Evolutionary conservation across 2,113 vertebrate species (phyloP).

Genomic region (Myiozetetes cayanensis): DNA sequence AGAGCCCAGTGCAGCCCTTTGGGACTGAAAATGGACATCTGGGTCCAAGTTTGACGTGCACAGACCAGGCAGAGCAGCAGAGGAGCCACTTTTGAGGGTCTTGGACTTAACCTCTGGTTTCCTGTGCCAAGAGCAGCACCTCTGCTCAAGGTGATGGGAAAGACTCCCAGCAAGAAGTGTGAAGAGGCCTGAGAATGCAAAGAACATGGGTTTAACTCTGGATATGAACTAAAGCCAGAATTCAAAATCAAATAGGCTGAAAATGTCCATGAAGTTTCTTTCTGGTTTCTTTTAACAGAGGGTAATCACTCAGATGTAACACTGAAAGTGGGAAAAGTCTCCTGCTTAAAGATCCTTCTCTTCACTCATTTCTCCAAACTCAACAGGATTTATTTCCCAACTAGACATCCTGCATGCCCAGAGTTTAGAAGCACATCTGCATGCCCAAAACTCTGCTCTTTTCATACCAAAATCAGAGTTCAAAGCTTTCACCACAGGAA

Average conservation of each 20-base stretch:
- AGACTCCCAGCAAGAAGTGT: accelerated
- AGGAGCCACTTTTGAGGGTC: neutral
- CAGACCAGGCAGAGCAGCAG: neutral
- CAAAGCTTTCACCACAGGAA: neutral
- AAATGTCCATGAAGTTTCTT: neutral
- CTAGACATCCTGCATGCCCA: neutral
- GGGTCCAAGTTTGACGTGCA: neutral
- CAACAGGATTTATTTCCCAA: neutral
- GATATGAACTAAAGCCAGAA: neutral
- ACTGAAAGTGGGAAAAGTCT: neutral
- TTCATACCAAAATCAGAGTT: neutral
- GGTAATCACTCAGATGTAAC: neutral
- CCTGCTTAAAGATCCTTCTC: neutral
- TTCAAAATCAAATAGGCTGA: neutral
- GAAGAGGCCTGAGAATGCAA: neutral
- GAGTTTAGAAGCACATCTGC: neutral
- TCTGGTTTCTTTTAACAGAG: neutral
- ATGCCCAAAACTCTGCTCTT: neutral
- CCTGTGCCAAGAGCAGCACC: neutral
- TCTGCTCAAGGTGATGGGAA: neutral
- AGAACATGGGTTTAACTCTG: neutral
- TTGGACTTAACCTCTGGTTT: neutral
- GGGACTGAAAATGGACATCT: neutral
- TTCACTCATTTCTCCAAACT: neutral
- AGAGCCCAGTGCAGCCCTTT: neutral